phyloP scores from a whole-genome alignment of 2,113 vertebrate genomes.

The Sterna hirundo region DNA sequence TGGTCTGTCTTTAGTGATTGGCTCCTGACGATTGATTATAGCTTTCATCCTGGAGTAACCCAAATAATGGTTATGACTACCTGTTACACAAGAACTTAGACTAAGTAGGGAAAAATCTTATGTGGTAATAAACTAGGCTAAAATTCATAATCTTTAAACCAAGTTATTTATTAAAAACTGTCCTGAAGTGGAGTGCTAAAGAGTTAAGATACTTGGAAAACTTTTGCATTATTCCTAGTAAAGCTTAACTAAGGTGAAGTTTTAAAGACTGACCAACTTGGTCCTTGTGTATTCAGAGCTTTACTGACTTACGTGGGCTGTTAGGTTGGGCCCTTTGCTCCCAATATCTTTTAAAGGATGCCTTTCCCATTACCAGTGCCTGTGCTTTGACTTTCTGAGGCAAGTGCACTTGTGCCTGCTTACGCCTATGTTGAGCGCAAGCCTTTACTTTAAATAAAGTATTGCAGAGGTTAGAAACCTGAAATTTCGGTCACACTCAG shows the following conservation, averaged over 20 bases:
- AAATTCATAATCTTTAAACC: background rate
- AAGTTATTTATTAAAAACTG: background rate
- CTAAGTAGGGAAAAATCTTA: background rate
- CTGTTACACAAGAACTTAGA: background rate
- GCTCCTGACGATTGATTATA: background rate
- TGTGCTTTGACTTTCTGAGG: background rate
- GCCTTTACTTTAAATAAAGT: background rate
- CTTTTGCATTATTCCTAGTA: background rate
- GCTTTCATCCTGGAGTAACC: background rate
- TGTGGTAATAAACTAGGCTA: background rate
- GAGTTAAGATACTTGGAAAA: background rate
- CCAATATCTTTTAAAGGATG: background rate
- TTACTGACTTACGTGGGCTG: rapidly evolving
- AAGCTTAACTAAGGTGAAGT: background rate
- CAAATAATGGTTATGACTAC: background rate
- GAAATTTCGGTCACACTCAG: background rate
- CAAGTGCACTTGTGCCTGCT: background rate
- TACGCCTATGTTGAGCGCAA: background rate
- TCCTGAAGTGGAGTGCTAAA: background rate
- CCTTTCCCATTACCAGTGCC: background rate
- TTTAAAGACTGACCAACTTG: background rate
- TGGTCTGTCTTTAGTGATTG: background rate
- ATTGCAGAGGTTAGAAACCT: background rate
- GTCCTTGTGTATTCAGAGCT: background rate
- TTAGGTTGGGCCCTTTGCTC: background rate